Evolutionary conservation across 2,113 vertebrate genomes (phyloP), one percentile per base, ranked within the genome.

Genomic region (Etheostoma spectabile): DNA sequence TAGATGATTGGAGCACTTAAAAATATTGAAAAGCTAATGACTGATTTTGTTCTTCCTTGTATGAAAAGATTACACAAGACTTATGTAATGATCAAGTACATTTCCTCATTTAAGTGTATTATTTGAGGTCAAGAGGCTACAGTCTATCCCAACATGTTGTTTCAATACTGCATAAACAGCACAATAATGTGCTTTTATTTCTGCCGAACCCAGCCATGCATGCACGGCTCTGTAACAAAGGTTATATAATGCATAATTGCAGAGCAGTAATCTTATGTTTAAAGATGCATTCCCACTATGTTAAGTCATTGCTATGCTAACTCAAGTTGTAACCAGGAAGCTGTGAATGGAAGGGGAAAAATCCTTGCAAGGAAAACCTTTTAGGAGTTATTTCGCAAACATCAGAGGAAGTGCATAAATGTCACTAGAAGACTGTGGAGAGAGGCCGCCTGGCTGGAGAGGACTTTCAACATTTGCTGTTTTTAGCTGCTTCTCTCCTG

Each of bases 171-270:
- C 48, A 42, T 65, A 63, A 49, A 3, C 22, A 66, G 30, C 46
- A 33, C 7, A 52, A 12, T 62, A 51, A 62, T 80, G 57, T 53
- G 8, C 42, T 62, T 76, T 24, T 74, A 12, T 87, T 73, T 49
- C 74, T 45, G 63, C 55, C 27, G 14, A 49, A 67, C 48, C 49
- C 18, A 6, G 2, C 64, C 82, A 72, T 49, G 76, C 61, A 38
- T 71, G 65, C 61, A 61, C 30, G 27, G 15, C 22, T 83, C 52
- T 35, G 49, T 38, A 74, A 74, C 85, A 66, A 2, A 5, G 24
- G 48, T 74, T 80, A 86, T 74, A 51, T 85, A 78, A 86, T 57
- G 42, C 10, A 27, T 74, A 86, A 88, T 85, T 88, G 74, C 64
- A 79, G 57, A 68, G 74, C 33, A 62, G 76, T 79, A 57, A 66